Base-by-base conservation (phyloP, 2,113 vertebrate genomes). In the Noturus placidus region DNA sequence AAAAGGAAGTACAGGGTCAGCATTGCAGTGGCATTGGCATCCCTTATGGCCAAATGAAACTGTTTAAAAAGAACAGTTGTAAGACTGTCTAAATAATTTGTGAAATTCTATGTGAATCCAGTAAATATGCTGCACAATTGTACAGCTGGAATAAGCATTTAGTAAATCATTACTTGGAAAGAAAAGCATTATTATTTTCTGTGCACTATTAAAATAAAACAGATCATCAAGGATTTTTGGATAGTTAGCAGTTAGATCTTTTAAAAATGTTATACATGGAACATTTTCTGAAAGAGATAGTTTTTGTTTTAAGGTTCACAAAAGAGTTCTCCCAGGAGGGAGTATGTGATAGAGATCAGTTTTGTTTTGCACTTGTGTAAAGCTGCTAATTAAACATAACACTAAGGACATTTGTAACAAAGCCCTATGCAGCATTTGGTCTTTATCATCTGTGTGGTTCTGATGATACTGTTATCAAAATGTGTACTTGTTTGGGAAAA, bases 81-180 rank as follows among this genome's bases (percentile, higher is more conserved):
- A n/a, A 7, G 38, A 10, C 33, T 46, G 33, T n/a, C 22, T 59
- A 59, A 76, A 46, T 61, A 90, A 82, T 91, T 27, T 14, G 69
- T 54, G 0, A 79, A 88, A 86, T 86, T 86, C 84, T 78, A 22
- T 86, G 27, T 83, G 89, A 92, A 93, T 92, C 89, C 90, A 84
- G 52, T 84, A 85, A 88, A 89, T 89, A 27, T 0, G 89, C 89
- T 88, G 83, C 87, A 94, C 92, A 91, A 93, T 92, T 91, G 87
- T 85, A 91, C 90, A 90, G 92, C 90, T 87, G 88, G 78, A 89
- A 57, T 90, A 93, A 92, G 86, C 87, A 80, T 89, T 87, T 56
- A 30, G 69, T 0, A 86, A 90, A 83, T 85, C 89, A 84, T 86
- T 65, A 89, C 35, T 57, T 86, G 59, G 86, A 89, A 93, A 89